A percentile compares a stretch with the other conserved stretches of the same genome.
Conservation (phyloP, 2,888 invertebrate species). For the Polia nebulosa region DNA sequence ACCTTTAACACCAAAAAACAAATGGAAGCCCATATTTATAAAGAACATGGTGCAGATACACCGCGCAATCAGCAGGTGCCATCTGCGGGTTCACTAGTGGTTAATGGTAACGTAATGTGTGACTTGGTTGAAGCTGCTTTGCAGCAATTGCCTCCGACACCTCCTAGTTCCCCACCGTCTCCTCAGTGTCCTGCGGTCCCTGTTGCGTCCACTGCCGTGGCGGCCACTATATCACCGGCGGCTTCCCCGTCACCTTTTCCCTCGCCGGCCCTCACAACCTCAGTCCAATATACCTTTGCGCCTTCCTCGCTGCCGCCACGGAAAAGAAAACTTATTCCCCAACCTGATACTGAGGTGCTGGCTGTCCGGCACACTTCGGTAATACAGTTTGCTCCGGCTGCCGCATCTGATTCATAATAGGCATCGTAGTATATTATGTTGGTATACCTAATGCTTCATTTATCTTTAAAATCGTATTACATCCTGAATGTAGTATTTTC, state of each 20-base stretch:
- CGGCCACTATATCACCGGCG: conserved; percentile 79
- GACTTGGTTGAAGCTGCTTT: conserved; percentile 86
- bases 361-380: conserved; percentile 92
- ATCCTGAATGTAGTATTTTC: conserved; percentile 51
- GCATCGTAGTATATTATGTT: conserved; percentile 9
- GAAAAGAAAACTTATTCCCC: conserved; percentile 95
- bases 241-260: conserved; percentile 81
- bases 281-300: conserved; percentile 78
- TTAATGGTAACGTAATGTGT: conserved; percentile 85
- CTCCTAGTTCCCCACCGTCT: conserved; percentile 91
- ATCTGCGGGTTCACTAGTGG: conserved; percentile 76
- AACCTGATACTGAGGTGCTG: conserved; percentile 90
- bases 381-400: conserved; percentile 96
- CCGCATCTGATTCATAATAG: conserved; percentile 88
- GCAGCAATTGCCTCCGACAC: conserved; percentile 90
- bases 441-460: conserved; percentile 31
- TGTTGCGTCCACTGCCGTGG: conserved; percentile 70
- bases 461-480: conserved; percentile 31
- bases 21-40: conserved; percentile 96
- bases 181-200: conserved; percentile 84
- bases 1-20: conserved; percentile 97
- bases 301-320: conserved; percentile 91
- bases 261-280: conserved; percentile 77
- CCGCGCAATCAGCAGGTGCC: conserved; percentile 82
- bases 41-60: conserved; percentile 90